A percentile compares a stretch with the other conserved stretches of the same genome.
Evolutionary conservation across 2,797 vertebrate species (phyloP).

Genomic region (Lagodon rhomboides): DNA sequence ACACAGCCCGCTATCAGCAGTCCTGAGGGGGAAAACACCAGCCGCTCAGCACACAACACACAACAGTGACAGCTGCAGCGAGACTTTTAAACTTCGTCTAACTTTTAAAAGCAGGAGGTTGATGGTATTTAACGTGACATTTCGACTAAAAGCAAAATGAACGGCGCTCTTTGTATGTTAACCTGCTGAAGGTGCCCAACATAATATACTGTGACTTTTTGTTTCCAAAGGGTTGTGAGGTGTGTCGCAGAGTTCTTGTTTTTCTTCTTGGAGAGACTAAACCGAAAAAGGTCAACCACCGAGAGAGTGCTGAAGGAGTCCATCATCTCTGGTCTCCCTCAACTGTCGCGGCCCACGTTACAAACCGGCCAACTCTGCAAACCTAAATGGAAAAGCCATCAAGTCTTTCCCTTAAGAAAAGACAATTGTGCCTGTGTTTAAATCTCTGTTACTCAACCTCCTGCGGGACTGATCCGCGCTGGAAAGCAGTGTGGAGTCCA

Average conservation of each 20-base stretch:
- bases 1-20: conserved; percentile 1
- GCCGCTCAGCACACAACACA: background rate
- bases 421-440: conserved; percentile 74
- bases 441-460: conserved; percentile 47
- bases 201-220: background rate
- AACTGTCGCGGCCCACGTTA: conserved; percentile 41
- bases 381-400: conserved; percentile 66
- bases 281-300: conserved; percentile 42
- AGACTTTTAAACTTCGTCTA: background rate
- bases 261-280: conserved; percentile 32
- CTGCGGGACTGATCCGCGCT: conserved; percentile 22
- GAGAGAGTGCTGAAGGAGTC: background rate
- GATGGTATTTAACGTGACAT: background rate
- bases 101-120: background rate
- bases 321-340: conserved; percentile 24
- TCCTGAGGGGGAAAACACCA: conserved; percentile 6
- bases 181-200: conserved; percentile 16
- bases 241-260: background rate
- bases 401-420: conserved; percentile 43
- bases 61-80: background rate
- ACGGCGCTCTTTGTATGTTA: conserved; percentile 18
- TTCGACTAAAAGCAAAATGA: conserved; percentile 7
- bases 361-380: conserved; percentile 37
- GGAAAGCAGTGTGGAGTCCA: conserved; percentile 56
- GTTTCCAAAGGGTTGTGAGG: conserved; percentile 27